Conservation (phyloP, 2,113 vertebrate genomes). For the Gobiocypris rarus region DNA sequence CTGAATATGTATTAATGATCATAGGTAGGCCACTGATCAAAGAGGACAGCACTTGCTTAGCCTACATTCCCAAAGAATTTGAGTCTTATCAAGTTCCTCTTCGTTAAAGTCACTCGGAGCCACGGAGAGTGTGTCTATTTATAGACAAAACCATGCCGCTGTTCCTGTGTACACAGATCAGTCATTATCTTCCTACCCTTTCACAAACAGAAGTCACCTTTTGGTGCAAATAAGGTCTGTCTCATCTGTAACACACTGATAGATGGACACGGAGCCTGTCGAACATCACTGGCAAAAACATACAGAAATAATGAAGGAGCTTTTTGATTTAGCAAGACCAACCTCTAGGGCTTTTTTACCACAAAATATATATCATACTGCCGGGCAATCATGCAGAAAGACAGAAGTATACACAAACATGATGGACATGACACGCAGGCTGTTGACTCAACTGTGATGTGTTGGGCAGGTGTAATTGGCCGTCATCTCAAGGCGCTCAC, state of each 20-base stretch:
- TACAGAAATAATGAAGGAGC: conserved; percentile 51
- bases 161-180: conserved; percentile 63
- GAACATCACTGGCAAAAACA: conserved; percentile 43
- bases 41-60: not conserved
- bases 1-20: not conserved
- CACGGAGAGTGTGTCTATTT: conserved; percentile 60
- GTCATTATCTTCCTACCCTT: conserved; percentile 62
- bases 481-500: not conserved
- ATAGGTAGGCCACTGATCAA: conserved; percentile 11
- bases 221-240: conserved; percentile 59
- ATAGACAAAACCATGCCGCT: conserved; percentile 56
- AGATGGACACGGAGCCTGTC: conserved; percentile 40
- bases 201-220: conserved; percentile 56
- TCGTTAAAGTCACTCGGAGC: conserved; percentile 62
- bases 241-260: conserved; percentile 46
- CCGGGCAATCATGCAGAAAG: not conserved
- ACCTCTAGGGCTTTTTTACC: not conserved
- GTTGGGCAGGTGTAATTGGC: conserved; percentile 30
- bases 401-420: conserved; percentile 1
- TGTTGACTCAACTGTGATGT: conserved; percentile 17
- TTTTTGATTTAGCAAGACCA: conserved; percentile 22
- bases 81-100: conserved; percentile 56
- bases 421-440: conserved; percentile 7
- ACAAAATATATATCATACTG: not conserved
- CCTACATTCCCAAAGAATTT: conserved; percentile 30